phyloP scores from a whole-genome alignment of 2,113 vertebrate genomes.

The Thinocorus orbignyianus region DNA sequence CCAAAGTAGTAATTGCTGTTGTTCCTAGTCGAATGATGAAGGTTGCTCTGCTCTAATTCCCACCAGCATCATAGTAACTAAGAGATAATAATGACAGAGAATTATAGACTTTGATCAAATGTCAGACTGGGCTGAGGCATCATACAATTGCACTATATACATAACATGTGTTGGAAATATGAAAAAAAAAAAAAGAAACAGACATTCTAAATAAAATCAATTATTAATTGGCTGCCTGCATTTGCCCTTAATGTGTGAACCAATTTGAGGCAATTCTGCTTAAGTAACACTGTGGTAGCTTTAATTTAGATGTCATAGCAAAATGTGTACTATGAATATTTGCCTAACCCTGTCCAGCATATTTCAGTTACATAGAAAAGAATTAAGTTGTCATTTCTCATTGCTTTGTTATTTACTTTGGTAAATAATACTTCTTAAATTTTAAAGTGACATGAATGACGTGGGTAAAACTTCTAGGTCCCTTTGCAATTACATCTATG shows the following conservation, averaged over 20 bases:
- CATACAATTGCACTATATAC: not conserved
- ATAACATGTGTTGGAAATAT: not conserved
- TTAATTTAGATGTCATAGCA: not conserved
- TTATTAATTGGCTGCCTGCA: not conserved
- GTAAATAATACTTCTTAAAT: not conserved
- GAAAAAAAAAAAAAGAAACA: not conserved
- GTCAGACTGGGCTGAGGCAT: not conserved
- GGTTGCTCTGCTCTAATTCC: conserved; percentile 41
- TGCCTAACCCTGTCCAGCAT: not conserved
- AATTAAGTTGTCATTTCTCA: not conserved
- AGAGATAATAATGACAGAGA: conserved; percentile 53
- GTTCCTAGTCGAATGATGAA: conserved; percentile 11
- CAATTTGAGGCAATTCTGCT: not conserved
- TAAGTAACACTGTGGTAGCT: not conserved
- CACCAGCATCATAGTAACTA: conserved; percentile 14
- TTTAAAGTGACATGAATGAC: not conserved
- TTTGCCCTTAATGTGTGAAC: not conserved
- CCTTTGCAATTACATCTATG: not conserved
- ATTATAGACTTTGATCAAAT: conserved; percentile 5
- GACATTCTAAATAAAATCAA: not conserved
- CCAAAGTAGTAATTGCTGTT: conserved; percentile 59
- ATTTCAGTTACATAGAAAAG: not conserved
- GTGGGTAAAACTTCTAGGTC: not conserved
- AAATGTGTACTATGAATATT: not conserved
- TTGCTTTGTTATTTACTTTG: not conserved